Conservation (phyloP, 2,888 invertebrate species). For the Latrodectus elegans region DNA sequence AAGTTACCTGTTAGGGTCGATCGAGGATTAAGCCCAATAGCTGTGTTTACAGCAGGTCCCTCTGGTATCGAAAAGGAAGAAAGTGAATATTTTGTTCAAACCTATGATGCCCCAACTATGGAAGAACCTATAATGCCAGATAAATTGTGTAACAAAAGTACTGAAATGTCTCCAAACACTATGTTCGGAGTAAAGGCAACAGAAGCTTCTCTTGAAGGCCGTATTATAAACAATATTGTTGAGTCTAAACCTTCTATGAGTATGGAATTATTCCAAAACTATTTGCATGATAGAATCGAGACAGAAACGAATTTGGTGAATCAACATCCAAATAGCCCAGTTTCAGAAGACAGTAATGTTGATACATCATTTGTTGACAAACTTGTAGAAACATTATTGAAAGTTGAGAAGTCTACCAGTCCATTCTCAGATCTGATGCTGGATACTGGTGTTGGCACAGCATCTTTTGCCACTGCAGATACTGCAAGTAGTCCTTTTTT, state of each 20-base stretch:
- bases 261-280: neutral
- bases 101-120: conserved; percentile 65
- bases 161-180: conserved; percentile 56
- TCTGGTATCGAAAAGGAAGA: conserved; percentile 50
- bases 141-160: conserved; percentile 43
- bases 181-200: conserved; percentile 6
- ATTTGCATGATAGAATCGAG: neutral
- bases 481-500: conserved; percentile 65
- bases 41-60: conserved; percentile 60
- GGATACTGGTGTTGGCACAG: conserved; percentile 66
- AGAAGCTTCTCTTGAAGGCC: neutral
- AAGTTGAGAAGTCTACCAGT: conserved; percentile 64
- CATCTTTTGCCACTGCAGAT: conserved; percentile 57
- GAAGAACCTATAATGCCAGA: conserved; percentile 30
- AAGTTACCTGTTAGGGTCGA: conserved; percentile 47
- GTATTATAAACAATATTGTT: neutral
- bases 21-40: conserved; percentile 61
- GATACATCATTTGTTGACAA: neutral
- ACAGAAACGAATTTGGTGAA: neutral
- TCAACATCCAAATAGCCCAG: neutral
- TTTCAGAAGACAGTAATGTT: neutral
- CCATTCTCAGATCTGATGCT: conserved; percentile 58
- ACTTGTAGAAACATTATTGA: conserved; percentile 18
- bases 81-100: conserved; percentile 59
- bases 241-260: neutral